Conservation (phyloP, 1,140 invertebrate genomes). For the Megalopta genalis region DNA sequence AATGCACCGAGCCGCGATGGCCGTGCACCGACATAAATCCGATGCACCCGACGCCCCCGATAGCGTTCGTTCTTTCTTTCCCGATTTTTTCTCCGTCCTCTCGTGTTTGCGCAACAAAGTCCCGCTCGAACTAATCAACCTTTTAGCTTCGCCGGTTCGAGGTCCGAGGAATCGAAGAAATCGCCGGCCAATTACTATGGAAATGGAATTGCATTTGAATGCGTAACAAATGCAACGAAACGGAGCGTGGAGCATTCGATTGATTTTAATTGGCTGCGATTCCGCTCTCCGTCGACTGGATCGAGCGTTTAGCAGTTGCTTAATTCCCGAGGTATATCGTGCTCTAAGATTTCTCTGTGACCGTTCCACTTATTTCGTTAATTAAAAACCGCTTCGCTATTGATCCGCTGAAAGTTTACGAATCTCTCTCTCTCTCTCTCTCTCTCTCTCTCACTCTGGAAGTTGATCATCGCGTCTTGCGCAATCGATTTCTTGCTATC, state of each 20-base stretch:
- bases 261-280: not conserved
- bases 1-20: constrained; percentile 11
- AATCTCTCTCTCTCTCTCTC: no score
- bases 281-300: no score
- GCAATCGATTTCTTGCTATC: no score
- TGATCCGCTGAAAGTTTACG: no score
- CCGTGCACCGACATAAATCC: constrained; percentile 11
- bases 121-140: not conserved
- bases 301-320: not conserved
- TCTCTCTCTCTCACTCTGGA: no score
- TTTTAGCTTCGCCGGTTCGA: not conserved
- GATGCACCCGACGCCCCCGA: not conserved
- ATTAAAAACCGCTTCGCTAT: no score
- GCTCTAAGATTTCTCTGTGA: not conserved
- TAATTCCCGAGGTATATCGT: no score
- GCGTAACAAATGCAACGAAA: not conserved
- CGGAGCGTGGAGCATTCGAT: not conserved
- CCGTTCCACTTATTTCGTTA: not conserved
- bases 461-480: no score
- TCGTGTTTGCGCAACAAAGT: constrained; percentile 10
- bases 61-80: not conserved
- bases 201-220: not conserved
- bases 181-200: no score
- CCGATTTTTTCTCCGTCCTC: no score
- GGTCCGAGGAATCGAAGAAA: not conserved